Conservation (phyloP, 2,797 vertebrate genomes). For the Anisognathus igniventris region DNA sequence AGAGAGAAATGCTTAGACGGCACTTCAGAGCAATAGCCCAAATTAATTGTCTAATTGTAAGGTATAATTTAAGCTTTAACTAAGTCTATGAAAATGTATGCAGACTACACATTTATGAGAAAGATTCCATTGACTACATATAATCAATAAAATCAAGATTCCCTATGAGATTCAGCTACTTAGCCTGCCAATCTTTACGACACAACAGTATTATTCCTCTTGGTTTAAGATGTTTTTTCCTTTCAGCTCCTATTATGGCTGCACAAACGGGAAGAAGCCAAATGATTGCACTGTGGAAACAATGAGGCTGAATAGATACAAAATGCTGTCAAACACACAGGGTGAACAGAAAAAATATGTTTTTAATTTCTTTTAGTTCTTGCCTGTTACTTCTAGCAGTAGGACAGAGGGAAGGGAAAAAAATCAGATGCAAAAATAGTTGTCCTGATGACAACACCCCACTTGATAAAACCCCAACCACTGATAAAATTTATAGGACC, state of each 20-base stretch:
- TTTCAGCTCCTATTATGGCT: not conserved
- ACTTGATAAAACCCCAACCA: not conserved
- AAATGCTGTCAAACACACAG: constrained; percentile 29
- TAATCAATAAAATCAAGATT: not conserved
- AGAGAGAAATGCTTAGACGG: not conserved
- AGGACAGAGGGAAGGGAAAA: not conserved
- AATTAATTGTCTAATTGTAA: constrained; percentile 28
- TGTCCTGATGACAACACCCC: not conserved
- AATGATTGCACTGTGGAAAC: constrained; percentile 37
- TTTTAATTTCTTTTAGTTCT: constrained; percentile 48
- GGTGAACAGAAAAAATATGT: constrained; percentile 23
- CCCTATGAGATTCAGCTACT: not conserved
- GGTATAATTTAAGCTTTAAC: constrained; percentile 23
- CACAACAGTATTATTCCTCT: not conserved
- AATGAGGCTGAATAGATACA: not conserved
- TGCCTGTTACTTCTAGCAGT: constrained; percentile 22
- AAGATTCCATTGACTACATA: not conserved
- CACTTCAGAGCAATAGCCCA: not conserved
- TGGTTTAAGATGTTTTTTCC: constrained; percentile 15
- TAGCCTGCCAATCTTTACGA: not conserved
- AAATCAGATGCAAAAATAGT: not conserved
- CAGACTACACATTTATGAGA: not conserved
- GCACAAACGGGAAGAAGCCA: constrained; percentile 17
- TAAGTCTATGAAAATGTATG: not conserved
- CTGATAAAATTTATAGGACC: not conserved